Evolutionary conservation across 2,888 invertebrate genomes (phyloP).

Genomic region (Drosophila robusta): DNA sequence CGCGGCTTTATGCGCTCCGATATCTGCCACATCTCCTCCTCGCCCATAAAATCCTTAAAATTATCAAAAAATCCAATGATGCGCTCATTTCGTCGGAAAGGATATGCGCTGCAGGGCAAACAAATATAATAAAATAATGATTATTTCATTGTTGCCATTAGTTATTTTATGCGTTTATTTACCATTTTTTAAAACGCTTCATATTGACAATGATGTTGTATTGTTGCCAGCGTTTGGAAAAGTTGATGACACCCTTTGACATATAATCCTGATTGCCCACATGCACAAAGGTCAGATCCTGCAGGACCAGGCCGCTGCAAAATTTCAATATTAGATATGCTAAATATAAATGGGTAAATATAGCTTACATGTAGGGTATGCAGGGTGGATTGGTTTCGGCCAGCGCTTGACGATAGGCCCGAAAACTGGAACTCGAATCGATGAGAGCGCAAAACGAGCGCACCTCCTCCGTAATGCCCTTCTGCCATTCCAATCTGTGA

Average conservation of each 20-base stretch:
- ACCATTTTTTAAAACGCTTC: slow-evolving; percentile 99
- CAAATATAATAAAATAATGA: background rate
- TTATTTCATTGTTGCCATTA: background rate
- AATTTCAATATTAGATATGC: too few species aligned
- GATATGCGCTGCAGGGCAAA: slow-evolving; percentile 90
- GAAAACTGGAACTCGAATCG: slow-evolving; percentile 98
- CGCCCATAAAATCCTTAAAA: slow-evolving; percentile 97
- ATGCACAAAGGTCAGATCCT: slow-evolving; percentile 99
- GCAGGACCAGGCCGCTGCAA: slow-evolving; percentile 95
- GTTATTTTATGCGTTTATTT: slow-evolving; percentile 81
- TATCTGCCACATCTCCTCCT: slow-evolving; percentile 99
- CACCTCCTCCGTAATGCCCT: slow-evolving; percentile 95
- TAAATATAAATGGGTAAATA: too few species aligned
- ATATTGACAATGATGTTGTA: slow-evolving; percentile 99
- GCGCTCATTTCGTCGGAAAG: slow-evolving; percentile 96
- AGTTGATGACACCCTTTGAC: slow-evolving; percentile 95
- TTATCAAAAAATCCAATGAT: slow-evolving; percentile 98
- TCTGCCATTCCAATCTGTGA: slow-evolving; percentile 96
- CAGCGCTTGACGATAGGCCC: slow-evolving; percentile 97
- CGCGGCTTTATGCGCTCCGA: slow-evolving; percentile 97
- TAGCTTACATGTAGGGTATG: slow-evolving; percentile 98
- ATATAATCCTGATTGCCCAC: slow-evolving; percentile 97
- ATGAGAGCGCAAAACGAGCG: slow-evolving; percentile 98
- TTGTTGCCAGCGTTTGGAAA: slow-evolving; percentile 99
- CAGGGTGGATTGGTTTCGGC: slow-evolving; percentile 98